Base-by-base conservation (phyloP, 2,888 invertebrate species). In the Eumerus sabulonum region DNA sequence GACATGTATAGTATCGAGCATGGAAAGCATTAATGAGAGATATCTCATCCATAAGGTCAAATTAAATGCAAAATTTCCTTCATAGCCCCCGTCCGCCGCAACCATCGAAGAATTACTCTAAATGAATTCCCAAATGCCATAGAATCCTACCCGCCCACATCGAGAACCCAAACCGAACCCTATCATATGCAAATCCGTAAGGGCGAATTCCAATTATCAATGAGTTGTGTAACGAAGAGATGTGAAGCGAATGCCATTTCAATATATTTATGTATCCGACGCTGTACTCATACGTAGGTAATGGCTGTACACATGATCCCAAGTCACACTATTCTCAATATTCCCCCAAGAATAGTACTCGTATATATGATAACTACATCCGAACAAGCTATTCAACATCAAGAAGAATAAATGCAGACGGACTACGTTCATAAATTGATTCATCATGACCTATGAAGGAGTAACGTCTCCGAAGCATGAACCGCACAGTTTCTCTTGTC, bases 1-100 rank as follows among this genome's bases (percentile, higher is more conserved):
- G 3, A 11, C 11, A 11, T n/a, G 40, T n/a, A 40, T 40, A 50
- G 7, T 27, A 27, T 27, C 3, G 27, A 27, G 27, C 50, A 53
- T 73, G 63, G 27, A 59, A 64, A 59, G 35, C 64, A 74, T 59
- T 79, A 74, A 79, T 79, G 68, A 79, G 74, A 74, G 68, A 79
- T 79, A 79, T 79, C 56, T 79, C 79, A 79, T 79, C 79, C 56
- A 68, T 73, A 79, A 74, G 79, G 79, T 74, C 74, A 79, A 77
- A 79, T 79, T 79, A 79, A 79, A 79, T 79, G 79, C 79, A 70
- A 79, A 79, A 79, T 79, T 45, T 50, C 54, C 64, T 19, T 50
- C 48, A 54, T 35, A 56, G 19, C 16, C 47, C 47, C 64, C 59
- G 17, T 12, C 38, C 45, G 63, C 44, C 14, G 73, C 53, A 54